Conservation (phyloP, 2,113 vertebrate genomes). For the Dascyllus trimaculatus region DNA sequence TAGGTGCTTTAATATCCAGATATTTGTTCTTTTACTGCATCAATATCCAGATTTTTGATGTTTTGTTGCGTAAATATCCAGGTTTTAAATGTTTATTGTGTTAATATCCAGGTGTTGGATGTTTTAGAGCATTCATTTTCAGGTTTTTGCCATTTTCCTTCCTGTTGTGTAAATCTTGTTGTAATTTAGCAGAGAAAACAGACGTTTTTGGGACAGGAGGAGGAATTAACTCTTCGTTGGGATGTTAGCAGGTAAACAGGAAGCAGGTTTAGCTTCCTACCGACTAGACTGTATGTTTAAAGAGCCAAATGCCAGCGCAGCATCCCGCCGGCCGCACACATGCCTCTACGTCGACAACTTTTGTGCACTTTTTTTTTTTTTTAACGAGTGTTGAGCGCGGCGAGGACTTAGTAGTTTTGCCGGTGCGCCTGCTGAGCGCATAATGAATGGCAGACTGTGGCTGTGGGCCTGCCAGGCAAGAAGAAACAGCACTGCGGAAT, state of each 20-base stretch:
- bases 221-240: background rate
- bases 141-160: no score
- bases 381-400: slow-evolving; percentile 52
- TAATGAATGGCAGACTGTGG: slow-evolving; percentile 73
- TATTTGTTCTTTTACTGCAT: no score
- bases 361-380: background rate
- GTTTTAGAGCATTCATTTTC: no score
- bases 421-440: slow-evolving; percentile 55
- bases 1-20: no score
- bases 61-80: no score
- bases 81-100: no score
- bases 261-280: slow-evolving; percentile 35
- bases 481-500: slow-evolving; percentile 67
- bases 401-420: slow-evolving; percentile 53
- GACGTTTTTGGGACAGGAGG: no score
- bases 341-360: slow-evolving; percentile 12
- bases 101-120: no score
- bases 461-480: slow-evolving; percentile 58
- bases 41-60: no score
- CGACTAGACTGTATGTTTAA: slow-evolving; percentile 14
- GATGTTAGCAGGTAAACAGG: slow-evolving; percentile 50
- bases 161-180: no score
- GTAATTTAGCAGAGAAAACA: no score
- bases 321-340: slow-evolving; percentile 40
- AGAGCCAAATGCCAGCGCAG: slow-evolving; percentile 51